These are phyloP conservation scores for Pseudorectes ferrugineus DNA, from an alignment of 2,113 vertebrate genomes.

Conservation along the genomic window DNA sequence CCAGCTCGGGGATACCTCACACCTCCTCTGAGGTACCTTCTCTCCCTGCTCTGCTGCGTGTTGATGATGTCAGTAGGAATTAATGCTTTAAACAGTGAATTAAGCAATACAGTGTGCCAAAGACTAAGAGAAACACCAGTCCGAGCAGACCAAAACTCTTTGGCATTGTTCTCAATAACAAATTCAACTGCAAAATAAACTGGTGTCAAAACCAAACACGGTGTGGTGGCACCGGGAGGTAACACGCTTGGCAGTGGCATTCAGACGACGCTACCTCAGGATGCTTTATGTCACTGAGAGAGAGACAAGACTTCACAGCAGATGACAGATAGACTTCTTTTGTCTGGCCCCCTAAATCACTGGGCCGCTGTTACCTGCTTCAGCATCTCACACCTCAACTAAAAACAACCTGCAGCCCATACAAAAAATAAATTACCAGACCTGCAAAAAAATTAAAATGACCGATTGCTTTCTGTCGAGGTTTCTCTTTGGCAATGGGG, in stretches of 20 bases:
- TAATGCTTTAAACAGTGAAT: not conserved
- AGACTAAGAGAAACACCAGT: not conserved
- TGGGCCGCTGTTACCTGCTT: not conserved
- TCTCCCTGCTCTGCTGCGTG: not conserved
- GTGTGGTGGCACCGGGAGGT: not conserved
- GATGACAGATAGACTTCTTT: slow-evolving; percentile 28
- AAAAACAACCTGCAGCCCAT: not conserved
- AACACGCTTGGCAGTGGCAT: not conserved
- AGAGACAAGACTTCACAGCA: not conserved
- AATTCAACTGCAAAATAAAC: not conserved
- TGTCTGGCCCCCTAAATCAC: not conserved
- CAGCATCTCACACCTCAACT: not conserved
- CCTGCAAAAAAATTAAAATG: not conserved
- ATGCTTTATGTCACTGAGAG: not conserved
- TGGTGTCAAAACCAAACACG: not conserved
- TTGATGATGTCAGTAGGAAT: not conserved
- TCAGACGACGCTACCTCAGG: not conserved
- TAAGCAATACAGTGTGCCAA: not conserved
- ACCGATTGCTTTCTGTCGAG: not conserved
- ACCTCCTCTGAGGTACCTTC: not conserved
- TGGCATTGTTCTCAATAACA: not conserved
- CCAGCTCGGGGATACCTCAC: not conserved
- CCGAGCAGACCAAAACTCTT: not conserved
- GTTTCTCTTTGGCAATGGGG: not conserved
- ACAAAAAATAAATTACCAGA: not conserved